Evolutionary conservation across 2,888 invertebrate species (phyloP).

Genomic region (Diplolepis rosae): DNA sequence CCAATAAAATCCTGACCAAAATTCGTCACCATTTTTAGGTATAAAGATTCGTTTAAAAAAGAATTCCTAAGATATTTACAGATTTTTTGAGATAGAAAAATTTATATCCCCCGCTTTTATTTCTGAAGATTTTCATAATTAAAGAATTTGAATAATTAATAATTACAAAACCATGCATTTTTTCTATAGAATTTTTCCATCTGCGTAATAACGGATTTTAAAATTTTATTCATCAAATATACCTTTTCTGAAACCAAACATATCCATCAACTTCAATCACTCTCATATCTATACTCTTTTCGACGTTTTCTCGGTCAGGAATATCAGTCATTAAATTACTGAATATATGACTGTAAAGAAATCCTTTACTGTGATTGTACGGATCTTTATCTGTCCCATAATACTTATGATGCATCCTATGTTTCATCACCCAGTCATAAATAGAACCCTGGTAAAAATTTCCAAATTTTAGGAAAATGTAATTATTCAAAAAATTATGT

Average conservation of each 20-base stretch:
- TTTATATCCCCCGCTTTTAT: too few relatives aligned
- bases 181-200: too few relatives aligned
- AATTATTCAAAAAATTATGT: not conserved
- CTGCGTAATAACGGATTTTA: too few relatives aligned
- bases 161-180: too few relatives aligned
- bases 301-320: slow-evolving; percentile 79
- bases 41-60: too few relatives aligned
- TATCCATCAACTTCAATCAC: slow-evolving; percentile 86
- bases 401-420: slow-evolving; percentile 87
- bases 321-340: slow-evolving; percentile 81
- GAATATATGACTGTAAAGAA: slow-evolving; percentile 86
- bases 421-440: slow-evolving; percentile 88
- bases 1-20: too few relatives aligned
- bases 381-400: slow-evolving; percentile 87
- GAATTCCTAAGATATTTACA: too few relatives aligned
- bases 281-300: slow-evolving; percentile 83
- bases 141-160: too few relatives aligned
- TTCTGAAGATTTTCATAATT: too few relatives aligned
- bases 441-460: slow-evolving; percentile 82
- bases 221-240: too few relatives aligned
- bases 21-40: too few relatives aligned
- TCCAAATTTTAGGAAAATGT: not conserved
- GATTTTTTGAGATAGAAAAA: too few relatives aligned
- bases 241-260: slow-evolving; percentile 89
- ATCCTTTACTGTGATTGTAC: slow-evolving; percentile 86